A percentile compares a stretch with the other conserved stretches of the same genome.
Evolutionary conservation across 2,888 invertebrate species (phyloP).

Genomic region (Leptogaster cylindrica): DNA sequence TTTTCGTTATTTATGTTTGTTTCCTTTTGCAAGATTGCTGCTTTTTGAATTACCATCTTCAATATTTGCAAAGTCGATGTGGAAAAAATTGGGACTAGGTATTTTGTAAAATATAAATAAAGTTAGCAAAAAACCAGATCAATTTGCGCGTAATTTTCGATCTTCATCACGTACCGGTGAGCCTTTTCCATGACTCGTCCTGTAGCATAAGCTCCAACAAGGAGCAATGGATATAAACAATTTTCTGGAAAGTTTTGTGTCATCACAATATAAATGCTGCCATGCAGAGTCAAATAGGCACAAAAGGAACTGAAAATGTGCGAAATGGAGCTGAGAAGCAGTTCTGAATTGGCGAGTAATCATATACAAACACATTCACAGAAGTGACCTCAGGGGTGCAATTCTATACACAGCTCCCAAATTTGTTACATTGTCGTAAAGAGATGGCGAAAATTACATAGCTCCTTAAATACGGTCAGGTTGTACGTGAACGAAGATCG

Average conservation of each 20-base stretch:
- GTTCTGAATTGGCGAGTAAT: constrained; percentile 44
- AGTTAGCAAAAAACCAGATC: no score
- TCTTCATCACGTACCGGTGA: no score
- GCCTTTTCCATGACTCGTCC: no score
- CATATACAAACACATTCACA: constrained; percentile 40
- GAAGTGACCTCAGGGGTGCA: constrained; percentile 45
- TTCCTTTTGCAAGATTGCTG: constrained; percentile 20
- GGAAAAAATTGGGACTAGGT: constrained; percentile 3
- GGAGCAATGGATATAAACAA: neutral
- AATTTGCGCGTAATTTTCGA: no score
- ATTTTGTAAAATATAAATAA: no score
- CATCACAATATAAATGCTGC: constrained; percentile 15
- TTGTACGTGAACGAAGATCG: constrained; percentile 33
- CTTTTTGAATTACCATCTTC: no score
- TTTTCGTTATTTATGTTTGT: constrained; percentile 25
- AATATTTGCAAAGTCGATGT: no score
- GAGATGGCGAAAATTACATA: constrained; percentile 46
- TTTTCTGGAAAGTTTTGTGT: constrained; percentile 27
- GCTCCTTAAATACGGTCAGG: constrained; percentile 43
- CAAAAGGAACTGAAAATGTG: constrained; percentile 17
- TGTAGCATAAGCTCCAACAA: no score
- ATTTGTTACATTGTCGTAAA: constrained; percentile 46
- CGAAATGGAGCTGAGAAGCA: constrained; percentile 22
- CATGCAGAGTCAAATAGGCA: constrained; percentile 2
- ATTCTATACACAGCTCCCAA: constrained; percentile 42